A percentile compares a stretch with the other conserved stretches of the same genome.
Evolutionary conservation across 2,888 invertebrate genomes (phyloP).

Genomic region (Malthinus flaveolus): DNA sequence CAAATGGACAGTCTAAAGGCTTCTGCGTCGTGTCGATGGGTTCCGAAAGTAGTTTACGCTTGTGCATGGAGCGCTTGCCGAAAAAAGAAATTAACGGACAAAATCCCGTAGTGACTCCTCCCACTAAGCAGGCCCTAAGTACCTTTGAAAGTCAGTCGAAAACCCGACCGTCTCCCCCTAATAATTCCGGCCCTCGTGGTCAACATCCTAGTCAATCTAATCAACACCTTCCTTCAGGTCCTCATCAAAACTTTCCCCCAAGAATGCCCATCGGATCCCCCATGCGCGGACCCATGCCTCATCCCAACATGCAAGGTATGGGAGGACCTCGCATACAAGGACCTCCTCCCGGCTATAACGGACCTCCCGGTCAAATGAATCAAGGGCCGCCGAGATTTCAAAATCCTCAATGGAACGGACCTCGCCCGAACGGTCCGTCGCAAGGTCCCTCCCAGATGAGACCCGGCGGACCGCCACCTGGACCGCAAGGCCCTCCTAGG

Average conservation of each 20-base stretch:
- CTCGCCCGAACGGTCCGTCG: constrained; percentile 59
- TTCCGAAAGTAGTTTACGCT: constrained; percentile 86
- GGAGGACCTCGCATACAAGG: constrained; percentile 62
- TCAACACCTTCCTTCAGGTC: constrained; percentile 60
- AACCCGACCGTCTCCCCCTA: constrained; percentile 81
- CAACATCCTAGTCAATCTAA: constrained; percentile 64
- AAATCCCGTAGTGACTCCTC: constrained; percentile 90
- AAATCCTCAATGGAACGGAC: constrained; percentile 61
- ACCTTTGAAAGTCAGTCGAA: constrained; percentile 93
- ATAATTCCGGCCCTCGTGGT: constrained; percentile 63
- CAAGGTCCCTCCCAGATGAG: constrained; percentile 55
- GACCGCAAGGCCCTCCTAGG: constrained; percentile 62
- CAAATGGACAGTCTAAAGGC: constrained; percentile 98
- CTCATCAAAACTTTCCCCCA: constrained; percentile 60
- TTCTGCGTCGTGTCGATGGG: constrained; percentile 95
- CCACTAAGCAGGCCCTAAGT: constrained; percentile 85
- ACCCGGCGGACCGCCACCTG: constrained; percentile 59
- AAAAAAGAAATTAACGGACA: constrained; percentile 96
- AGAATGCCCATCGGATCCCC: constrained; percentile 56
- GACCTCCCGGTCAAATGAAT: constrained; percentile 59
- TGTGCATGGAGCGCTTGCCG: constrained; percentile 91
- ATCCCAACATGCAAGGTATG: constrained; percentile 59
- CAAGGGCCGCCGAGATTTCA: constrained; percentile 67
- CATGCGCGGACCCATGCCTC: constrained; percentile 53
- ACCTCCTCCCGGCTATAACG: constrained; percentile 62